Conservation (phyloP, 2,113 vertebrate species). For the Glaucidium brasilianum region DNA sequence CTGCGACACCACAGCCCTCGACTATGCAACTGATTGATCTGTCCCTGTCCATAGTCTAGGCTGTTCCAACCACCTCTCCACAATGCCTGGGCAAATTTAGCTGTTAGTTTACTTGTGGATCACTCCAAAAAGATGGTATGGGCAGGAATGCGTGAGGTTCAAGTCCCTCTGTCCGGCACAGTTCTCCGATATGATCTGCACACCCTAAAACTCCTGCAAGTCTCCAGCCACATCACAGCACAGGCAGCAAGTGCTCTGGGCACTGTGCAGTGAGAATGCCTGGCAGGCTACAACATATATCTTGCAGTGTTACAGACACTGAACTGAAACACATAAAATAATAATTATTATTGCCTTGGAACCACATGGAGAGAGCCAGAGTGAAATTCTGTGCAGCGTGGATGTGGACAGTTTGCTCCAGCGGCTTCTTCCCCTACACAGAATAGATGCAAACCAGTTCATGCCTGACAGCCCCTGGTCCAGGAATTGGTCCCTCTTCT, state of each 20-base stretch:
- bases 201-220: not conserved
- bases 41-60: not conserved
- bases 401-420: not conserved
- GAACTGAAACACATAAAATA: not conserved
- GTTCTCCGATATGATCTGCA: not conserved
- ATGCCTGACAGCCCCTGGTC: not conserved
- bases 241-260: not conserved
- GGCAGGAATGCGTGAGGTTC: not conserved
- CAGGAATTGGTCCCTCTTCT: not conserved
- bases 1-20: rapidly evolving
- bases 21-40: rapidly evolving
- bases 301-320: not conserved
- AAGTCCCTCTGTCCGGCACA: not conserved
- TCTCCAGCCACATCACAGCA: rapidly evolving
- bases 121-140: not conserved
- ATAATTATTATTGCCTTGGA: not conserved
- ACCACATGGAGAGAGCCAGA: not conserved
- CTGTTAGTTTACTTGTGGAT: not conserved
- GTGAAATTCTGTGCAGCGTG: not conserved
- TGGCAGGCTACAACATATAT: not conserved
- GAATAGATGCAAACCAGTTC: not conserved
- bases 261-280: rapidly evolving
- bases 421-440: not conserved
- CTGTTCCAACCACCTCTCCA: not conserved
- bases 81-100: not conserved